Base-by-base conservation (phyloP, 1,140 invertebrate species). In the Drosophila watanabei region DNA sequence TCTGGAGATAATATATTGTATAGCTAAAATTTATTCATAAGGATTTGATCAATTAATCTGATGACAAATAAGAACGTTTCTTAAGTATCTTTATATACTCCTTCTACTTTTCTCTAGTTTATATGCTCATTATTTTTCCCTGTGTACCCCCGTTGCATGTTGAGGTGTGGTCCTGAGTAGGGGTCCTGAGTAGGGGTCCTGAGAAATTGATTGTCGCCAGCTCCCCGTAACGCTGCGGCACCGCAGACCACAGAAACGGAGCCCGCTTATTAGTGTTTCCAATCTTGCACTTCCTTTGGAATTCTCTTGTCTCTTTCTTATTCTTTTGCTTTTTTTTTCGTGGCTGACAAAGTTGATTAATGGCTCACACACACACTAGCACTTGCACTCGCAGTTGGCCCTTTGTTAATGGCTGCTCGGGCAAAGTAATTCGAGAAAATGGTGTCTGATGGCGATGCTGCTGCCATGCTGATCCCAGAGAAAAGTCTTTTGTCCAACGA, bases 261-360 rank as follows among this genome's bases (percentile, higher is more conserved):
- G 68, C 51, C 46, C 39, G 39, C 46, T 46, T 61, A 37, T 79
- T 54, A 62, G 46, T 70, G 39, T 54, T 71, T 66, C 60, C 58
- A 68, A 77, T 80, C 82, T 75, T 84, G 46, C 69, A 83, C 73
- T 84, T 83, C 69, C 72, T 68, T 41, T 24, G 24, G 30, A 45
- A 45, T 75, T 75, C 51, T 79, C 20, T 24, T 57, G 54, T 37
- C 5, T 9, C 54, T 24, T 24, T 24, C 1, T 24, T 24, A 1
- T 28, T 57, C 32, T n/a, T 24, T 20, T 57, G 54, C 14, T 13
- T 13, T 39, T 13, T 13, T 39, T 57, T 57, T 65, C 35, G 41
- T 57, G 72, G 65, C 70, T 82, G 79, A 83, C 80, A 88, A 69
- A 70, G 16, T 71, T 89, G 85, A 88, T 89, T 80, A 89, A 88